Base-by-base conservation (phyloP, 2,797 vertebrate genomes). In the Buphagus erythrorhynchus region DNA sequence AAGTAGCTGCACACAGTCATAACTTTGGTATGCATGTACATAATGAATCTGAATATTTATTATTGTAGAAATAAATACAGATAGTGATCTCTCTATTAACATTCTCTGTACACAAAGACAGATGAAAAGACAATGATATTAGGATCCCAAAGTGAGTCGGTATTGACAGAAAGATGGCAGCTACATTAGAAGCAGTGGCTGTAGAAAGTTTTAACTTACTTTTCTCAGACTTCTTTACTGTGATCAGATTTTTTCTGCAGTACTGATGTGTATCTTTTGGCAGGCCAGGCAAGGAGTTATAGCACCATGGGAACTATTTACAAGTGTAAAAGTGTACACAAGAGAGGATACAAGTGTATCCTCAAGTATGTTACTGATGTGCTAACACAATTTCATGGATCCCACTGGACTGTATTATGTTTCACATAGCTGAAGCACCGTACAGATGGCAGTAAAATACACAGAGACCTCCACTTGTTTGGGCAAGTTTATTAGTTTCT, bases 401-500 rank as follows among this genome's bases (percentile, higher is more conserved):
- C 96, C 93, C 93, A 25, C 67, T 5, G 65, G 93, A 58, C 69
- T 16, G 54, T 16, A 29, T 77, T 92, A 58, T 36, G 48, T 61
- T 73, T 96, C 67, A 71, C 45, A 33, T 1, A 90, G 55, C 46
- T 79, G 86, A 81, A 75, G 63, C 33, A 40, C 9, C 1, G 8
- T 77, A 68, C 68, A 91, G 74, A 48, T 83, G 81, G 86, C 86
- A 88, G 73, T 83, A 93, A 93, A 93, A 88, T 38, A 66, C 48
- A 77, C 17, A 66, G n/a, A 85, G 59, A 77, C 11, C 38, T 88
- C 67, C 24, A 29, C 51, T 91, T 95, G 45, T 92, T 95, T 58
- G 55, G 90, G 61, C n/a, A 94, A 86, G 88, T 92, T 96, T 93
- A 93, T 96, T 93, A 75, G 63, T 85, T 92, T 54, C 91, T 87